These are phyloP conservation scores for Pantherophis alleghaniensis DNA, from an alignment of 2,797 vertebrate genomes.

Conservation along the genomic window DNA sequence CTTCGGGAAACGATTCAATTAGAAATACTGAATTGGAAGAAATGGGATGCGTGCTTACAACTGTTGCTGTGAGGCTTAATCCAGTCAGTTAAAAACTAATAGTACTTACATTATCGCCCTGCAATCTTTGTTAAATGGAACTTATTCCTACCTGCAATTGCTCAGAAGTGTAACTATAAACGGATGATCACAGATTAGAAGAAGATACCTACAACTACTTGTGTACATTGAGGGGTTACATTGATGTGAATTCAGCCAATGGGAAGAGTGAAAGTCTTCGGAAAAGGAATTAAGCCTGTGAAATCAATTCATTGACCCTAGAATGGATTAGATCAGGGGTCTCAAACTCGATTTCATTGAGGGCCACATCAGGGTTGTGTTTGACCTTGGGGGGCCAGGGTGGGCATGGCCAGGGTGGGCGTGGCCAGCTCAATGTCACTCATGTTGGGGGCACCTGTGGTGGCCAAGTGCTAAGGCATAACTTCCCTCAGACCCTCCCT, in stretches of 20 bases:
- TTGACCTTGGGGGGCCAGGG: too few species aligned
- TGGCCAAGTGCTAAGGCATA: too few species aligned
- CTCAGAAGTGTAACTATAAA: not conserved
- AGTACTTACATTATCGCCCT: not conserved
- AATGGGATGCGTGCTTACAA: conserved; percentile 44
- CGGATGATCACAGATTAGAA: conserved; percentile 29
- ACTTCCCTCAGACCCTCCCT: too few species aligned
- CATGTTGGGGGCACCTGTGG: too few species aligned
- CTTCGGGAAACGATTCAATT: conserved; percentile 60
- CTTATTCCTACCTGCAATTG: not conserved
- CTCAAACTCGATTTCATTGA: too few species aligned
- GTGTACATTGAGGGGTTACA: conserved; percentile 24
- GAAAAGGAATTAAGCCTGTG: not conserved
- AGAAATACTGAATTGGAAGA: conserved; percentile 53
- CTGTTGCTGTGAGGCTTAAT: conserved; percentile 20
- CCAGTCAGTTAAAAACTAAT: not conserved
- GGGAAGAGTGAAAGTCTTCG: not conserved
- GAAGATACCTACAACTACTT: not conserved
- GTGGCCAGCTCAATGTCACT: too few species aligned
- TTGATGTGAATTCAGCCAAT: not conserved
- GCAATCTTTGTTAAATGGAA: not conserved
- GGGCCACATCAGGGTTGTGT: too few species aligned
- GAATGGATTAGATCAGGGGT: not conserved
- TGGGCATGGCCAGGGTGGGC: too few species aligned
- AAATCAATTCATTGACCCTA: not conserved